A percentile compares a stretch with the other conserved stretches of the same genome.
phyloP scores from a whole-genome alignment of 2,113 vertebrate genomes.

The Crotalus viridis region DNA sequence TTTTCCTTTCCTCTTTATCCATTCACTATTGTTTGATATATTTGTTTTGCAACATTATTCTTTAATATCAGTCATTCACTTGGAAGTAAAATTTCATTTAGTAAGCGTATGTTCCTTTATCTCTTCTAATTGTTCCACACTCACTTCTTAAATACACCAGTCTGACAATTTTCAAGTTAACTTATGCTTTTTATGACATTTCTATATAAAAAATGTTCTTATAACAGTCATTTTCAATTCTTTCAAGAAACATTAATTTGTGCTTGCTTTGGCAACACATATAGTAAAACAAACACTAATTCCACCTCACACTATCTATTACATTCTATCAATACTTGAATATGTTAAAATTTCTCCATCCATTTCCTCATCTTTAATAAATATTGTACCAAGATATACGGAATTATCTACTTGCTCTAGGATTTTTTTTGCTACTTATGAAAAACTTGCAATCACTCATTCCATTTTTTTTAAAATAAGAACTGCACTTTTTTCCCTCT shows the following conservation, averaged over 20 bases:
- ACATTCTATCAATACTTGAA: background rate
- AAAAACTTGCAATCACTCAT: background rate
- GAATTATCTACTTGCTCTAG: background rate
- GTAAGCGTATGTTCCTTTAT: background rate
- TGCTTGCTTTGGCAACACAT: too few relatives aligned
- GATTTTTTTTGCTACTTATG: background rate
- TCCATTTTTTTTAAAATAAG: background rate
- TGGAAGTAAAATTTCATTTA: background rate
- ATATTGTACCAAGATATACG: background rate
- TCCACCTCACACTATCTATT: background rate
- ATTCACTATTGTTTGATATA: background rate
- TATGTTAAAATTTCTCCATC: background rate
- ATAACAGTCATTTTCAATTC: background rate
- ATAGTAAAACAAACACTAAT: background rate
- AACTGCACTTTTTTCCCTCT: background rate
- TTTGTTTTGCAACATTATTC: background rate
- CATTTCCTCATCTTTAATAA: background rate
- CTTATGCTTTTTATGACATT: background rate
- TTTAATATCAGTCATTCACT: background rate
- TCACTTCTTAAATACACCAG: background rate
- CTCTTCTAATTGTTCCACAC: background rate
- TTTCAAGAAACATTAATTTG: background rate
- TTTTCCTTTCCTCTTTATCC: background rate
- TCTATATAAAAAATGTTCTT: background rate
- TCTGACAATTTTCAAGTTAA: background rate